Evolutionary conservation across 2,113 vertebrate species (phyloP).

Genomic region (Panurus biarmicus): DNA sequence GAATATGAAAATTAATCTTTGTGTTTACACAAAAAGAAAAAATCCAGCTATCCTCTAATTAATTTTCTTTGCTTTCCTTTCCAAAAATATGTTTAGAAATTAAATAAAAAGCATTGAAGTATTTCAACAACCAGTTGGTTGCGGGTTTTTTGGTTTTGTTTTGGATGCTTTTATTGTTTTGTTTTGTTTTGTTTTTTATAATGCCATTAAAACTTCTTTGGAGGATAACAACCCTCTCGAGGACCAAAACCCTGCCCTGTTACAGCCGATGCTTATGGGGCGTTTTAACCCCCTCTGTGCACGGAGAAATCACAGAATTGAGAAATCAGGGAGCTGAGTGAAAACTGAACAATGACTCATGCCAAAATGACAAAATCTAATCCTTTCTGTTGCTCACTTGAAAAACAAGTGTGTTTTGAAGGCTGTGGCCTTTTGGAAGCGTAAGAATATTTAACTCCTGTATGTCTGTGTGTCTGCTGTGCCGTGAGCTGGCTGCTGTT

Average conservation of each 20-base stretch:
- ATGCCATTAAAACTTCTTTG: slow-evolving; percentile 10
- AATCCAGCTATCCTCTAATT: background rate
- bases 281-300: slow-evolving; percentile 21
- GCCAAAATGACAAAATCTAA: background rate
- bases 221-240: background rate
- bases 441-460: background rate
- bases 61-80: slow-evolving; percentile 2
- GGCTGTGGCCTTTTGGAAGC: background rate
- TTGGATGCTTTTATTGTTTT: background rate
- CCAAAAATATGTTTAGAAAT: slow-evolving; percentile 47
- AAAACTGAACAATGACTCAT: background rate
- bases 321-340: background rate
- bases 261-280: background rate
- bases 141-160: background rate
- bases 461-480: background rate
- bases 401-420: background rate
- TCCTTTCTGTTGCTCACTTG: background rate
- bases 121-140: background rate
- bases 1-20: slow-evolving; percentile 18
- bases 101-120: slow-evolving; percentile 14
- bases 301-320: background rate
- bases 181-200: background rate
- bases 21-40: slow-evolving; percentile 26
- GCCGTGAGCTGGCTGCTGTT: fast-evolving
- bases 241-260: background rate